Evolutionary conservation across 2,797 vertebrate genomes (phyloP).

Genomic region (Meda fulgida): DNA sequence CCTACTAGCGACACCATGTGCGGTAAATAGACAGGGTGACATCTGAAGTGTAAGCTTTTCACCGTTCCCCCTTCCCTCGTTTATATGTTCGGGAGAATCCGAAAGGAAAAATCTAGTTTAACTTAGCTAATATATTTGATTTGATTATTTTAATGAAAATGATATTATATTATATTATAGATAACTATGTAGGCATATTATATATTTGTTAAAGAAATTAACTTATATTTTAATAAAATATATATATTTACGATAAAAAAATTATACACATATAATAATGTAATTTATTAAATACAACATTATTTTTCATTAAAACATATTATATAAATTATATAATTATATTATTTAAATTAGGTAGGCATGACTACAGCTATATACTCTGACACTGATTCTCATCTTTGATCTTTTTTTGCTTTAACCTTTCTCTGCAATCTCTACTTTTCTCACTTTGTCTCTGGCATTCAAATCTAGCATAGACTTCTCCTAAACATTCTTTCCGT

Average conservation of each 20-base stretch:
- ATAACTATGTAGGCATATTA: background rate
- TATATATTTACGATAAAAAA: too few species aligned
- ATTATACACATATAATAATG: too few species aligned
- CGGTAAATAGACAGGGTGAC: conserved; percentile 44
- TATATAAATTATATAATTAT: too few species aligned
- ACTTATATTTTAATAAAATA: too few species aligned
- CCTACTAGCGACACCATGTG: conserved; percentile 37
- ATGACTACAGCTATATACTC: background rate
- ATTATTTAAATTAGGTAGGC: too few species aligned
- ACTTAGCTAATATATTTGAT: background rate
- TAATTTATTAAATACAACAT: background rate
- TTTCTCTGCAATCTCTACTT: background rate
- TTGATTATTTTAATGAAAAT: background rate
- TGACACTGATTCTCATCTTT: background rate
- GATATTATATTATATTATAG: background rate
- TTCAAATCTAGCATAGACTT: background rate
- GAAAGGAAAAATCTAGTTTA: background rate
- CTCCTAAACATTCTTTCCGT: background rate
- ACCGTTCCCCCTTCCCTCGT: background rate
- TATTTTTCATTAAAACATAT: background rate
- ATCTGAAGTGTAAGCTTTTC: conserved; percentile 34
- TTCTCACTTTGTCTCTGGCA: background rate
- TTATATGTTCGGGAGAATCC: background rate
- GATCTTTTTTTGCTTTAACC: background rate
- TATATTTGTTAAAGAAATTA: too few species aligned